phyloP scores from a whole-genome alignment of 1,140 invertebrate species.

The Brachionus asplanchnoidis region DNA sequence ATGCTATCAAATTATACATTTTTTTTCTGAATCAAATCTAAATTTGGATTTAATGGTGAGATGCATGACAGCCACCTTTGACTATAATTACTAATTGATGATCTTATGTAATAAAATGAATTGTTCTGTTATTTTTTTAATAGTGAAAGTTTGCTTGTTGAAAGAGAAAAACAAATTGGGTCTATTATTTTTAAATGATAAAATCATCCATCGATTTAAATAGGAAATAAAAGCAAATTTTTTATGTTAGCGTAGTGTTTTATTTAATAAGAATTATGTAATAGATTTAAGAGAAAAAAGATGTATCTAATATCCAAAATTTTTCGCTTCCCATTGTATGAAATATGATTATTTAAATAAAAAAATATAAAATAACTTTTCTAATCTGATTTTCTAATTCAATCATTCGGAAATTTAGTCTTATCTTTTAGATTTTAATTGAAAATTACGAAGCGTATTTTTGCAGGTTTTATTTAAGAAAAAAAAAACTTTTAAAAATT shows the following conservation, averaged over 20 bases:
- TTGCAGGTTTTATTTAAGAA: no score
- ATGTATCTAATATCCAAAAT: background rate
- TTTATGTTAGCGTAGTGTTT: background rate
- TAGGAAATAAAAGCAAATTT: background rate
- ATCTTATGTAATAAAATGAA: background rate
- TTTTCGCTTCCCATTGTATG: background rate
- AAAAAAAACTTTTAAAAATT: background rate
- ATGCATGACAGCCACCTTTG: no score
- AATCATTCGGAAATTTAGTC: background rate
- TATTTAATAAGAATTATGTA: background rate
- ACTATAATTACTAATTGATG: no score
- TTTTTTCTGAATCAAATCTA: no score
- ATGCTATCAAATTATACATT: no score
- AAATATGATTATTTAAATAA: background rate
- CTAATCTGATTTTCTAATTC: background rate
- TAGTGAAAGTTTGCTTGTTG: background rate
- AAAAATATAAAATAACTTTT: background rate
- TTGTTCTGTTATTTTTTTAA: background rate
- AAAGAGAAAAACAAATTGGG: background rate
- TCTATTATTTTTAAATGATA: background rate
- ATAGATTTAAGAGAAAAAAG: background rate
- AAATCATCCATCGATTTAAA: background rate
- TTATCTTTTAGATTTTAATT: background rate
- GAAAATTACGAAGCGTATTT: background rate
- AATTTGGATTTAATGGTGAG: no score